Conservation (phyloP, 1,140 invertebrate genomes). For the Planococcus citri region DNA sequence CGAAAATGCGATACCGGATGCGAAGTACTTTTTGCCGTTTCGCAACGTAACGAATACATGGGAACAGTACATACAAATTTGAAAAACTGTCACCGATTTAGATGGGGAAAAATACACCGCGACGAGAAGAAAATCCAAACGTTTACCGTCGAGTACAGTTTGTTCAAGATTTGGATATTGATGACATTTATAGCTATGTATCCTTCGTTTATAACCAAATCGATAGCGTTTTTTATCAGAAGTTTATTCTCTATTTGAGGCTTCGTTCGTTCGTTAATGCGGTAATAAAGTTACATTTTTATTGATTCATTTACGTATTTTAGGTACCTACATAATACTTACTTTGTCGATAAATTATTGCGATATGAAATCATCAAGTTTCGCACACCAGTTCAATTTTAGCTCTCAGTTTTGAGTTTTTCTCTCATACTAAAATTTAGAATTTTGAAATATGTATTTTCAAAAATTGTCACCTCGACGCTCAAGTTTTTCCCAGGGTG, state of each 20-base stretch:
- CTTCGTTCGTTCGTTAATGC: no score
- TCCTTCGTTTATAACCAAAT: background rate
- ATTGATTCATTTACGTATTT: no score
- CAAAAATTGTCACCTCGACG: no score
- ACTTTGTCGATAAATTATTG: no score
- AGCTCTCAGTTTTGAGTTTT: no score
- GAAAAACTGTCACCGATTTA: constrained; percentile 4
- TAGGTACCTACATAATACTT: no score
- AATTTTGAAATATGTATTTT: no score
- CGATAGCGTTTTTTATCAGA: background rate
- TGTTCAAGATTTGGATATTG: constrained; percentile 12
- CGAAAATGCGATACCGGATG: background rate
- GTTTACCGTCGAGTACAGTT: background rate
- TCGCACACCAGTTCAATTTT: no score
- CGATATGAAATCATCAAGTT: no score
- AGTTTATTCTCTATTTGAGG: background rate
- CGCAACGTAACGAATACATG: background rate
- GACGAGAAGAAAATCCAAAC: background rate
- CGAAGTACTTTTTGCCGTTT: background rate
- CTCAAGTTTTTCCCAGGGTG: no score
- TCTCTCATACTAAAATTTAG: no score
- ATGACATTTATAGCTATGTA: constrained; percentile 1
- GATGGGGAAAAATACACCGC: background rate
- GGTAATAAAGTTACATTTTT: no score
- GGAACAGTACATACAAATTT: background rate